These are phyloP conservation scores for Columbina picui DNA, from an alignment of 2,113 vertebrate genomes.

Conservation along the genomic window DNA sequence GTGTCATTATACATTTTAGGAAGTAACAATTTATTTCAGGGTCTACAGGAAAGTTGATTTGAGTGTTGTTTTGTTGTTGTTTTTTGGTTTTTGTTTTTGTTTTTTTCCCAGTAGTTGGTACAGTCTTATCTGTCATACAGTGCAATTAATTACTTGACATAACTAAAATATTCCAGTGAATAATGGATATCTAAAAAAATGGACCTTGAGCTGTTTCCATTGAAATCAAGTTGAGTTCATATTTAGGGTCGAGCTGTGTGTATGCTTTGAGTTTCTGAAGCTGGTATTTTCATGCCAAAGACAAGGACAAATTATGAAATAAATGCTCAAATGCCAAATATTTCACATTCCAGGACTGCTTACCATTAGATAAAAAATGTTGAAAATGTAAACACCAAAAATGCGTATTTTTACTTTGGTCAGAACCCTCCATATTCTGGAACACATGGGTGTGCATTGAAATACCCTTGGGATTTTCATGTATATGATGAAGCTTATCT, in stretches of 20 bases:
- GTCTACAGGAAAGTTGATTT: neutral
- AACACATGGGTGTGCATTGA: neutral
- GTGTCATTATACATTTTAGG: neutral
- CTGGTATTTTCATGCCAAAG: neutral
- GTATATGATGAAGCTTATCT: neutral
- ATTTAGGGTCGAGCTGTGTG: neutral
- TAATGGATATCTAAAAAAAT: neutral
- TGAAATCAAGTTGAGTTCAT: neutral
- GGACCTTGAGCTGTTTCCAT: fast-evolving
- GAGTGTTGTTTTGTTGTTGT: neutral
- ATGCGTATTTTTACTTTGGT: neutral
- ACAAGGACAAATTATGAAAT: neutral
- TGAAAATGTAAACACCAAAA: neutral
- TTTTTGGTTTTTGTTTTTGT: no score
- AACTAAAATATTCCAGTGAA: neutral
- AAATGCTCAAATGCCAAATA: neutral
- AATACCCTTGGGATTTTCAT: neutral
- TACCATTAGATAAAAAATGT: neutral
- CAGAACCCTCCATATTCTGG: neutral
- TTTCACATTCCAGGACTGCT: neutral
- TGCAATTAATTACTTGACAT: neutral
- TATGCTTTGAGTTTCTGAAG: neutral
- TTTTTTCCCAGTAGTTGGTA: neutral
- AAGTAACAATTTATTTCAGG: neutral
- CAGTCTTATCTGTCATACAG: neutral